Evolutionary conservation across 1,140 invertebrate genomes (phyloP).

Genomic region (Ceratina japonica): DNA sequence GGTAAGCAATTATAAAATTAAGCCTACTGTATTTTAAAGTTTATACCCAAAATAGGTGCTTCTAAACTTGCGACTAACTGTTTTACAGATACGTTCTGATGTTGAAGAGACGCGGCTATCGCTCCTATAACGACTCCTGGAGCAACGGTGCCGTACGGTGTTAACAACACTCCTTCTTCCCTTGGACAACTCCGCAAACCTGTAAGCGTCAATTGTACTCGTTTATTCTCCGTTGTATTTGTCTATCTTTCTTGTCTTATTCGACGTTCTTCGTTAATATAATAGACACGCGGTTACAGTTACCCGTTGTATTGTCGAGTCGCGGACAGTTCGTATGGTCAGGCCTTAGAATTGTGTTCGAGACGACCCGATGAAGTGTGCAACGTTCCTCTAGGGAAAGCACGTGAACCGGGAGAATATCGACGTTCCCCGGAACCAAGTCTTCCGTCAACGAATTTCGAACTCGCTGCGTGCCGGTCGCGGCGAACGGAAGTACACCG

Average conservation of each 20-base stretch:
- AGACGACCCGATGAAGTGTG: slow-evolving; percentile 81
- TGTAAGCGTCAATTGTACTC: slow-evolving; percentile 45
- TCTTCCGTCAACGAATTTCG: slow-evolving; percentile 82
- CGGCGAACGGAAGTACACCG: slow-evolving; percentile 81
- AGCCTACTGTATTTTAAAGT: background rate
- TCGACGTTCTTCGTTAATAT: slow-evolving; percentile 8
- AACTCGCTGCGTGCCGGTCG: slow-evolving; percentile 81
- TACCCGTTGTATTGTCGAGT: slow-evolving; percentile 66
- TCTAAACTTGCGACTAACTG: slow-evolving; percentile 34
- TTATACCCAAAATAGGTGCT: background rate
- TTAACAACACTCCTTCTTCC: slow-evolving; percentile 82
- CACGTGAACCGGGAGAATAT: slow-evolving; percentile 75
- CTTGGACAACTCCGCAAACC: slow-evolving; percentile 78
- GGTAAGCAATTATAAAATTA: background rate
- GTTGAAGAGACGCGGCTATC: slow-evolving; percentile 81
- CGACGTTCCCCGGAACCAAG: slow-evolving; percentile 80
- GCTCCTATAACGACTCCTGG: slow-evolving; percentile 81
- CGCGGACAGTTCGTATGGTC: background rate
- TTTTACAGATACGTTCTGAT: slow-evolving; percentile 78
- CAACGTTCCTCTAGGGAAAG: slow-evolving; percentile 80
- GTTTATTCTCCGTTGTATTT: slow-evolving; percentile 11
- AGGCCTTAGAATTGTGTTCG: slow-evolving; percentile 77
- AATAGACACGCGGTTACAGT: background rate
- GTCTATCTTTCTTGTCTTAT: slow-evolving; percentile 51
- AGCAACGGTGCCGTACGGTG: slow-evolving; percentile 81